phyloP scores from a whole-genome alignment of 2,888 invertebrate genomes.

The Andrena hattorfiana region DNA sequence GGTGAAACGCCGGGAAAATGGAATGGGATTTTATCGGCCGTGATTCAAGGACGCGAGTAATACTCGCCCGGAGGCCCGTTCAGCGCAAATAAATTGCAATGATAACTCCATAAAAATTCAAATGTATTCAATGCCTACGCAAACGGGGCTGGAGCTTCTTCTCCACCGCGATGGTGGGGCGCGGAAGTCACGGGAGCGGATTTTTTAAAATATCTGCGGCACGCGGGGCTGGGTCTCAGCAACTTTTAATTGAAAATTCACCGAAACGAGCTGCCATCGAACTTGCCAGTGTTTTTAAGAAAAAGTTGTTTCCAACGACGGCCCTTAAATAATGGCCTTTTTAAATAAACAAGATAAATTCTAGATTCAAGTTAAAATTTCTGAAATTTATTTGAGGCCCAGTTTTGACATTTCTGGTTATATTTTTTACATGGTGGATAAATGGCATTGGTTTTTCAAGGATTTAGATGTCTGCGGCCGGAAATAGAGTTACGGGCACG shows the following conservation, averaged over 20 bases:
- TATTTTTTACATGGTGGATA: background rate
- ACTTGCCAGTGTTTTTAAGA: background rate
- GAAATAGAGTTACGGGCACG: constrained; percentile 50
- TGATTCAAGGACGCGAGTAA: constrained; percentile 22
- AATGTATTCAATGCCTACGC: background rate
- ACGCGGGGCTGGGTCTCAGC: background rate
- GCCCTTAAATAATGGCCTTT: too few relatives aligned
- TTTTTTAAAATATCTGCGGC: background rate
- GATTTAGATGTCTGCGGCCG: constrained; percentile 11
- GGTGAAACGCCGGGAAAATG: constrained; percentile 26
- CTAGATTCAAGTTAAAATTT: too few relatives aligned
- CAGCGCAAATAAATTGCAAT: constrained; percentile 6
- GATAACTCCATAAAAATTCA: constrained; percentile 10
- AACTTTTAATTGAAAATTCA: background rate
- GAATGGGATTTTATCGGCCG: constrained; percentile 24
- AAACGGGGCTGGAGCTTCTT: background rate
- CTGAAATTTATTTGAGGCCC: too few relatives aligned
- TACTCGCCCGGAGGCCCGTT: background rate
- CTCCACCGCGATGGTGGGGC: background rate
- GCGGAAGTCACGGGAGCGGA: background rate
- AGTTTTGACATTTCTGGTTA: background rate
- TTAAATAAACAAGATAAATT: too few relatives aligned
- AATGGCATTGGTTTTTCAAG: background rate
- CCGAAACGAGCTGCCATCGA: too few relatives aligned
- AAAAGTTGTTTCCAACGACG: too few relatives aligned